A percentile compares a stretch with the other conserved stretches of the same genome.
Conservation (phyloP, 1,140 invertebrate species). For the Drosophila pectinifera region DNA sequence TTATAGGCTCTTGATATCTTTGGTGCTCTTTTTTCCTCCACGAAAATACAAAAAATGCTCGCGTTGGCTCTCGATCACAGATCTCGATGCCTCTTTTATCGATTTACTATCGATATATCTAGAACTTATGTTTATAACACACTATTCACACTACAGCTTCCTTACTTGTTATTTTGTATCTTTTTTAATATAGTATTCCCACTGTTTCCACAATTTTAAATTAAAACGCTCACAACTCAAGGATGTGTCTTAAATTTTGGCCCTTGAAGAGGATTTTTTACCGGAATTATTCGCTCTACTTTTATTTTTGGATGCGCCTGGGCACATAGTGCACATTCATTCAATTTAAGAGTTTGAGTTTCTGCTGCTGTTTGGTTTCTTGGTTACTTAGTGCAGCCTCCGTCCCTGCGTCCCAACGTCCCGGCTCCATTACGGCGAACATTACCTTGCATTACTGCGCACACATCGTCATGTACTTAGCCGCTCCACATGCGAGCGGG, state of each 20-base stretch:
- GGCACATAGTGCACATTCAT: slow-evolving; percentile 60
- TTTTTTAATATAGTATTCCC: too few species aligned
- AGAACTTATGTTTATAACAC: too few species aligned
- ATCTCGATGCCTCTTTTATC: too few species aligned
- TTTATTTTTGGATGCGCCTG: background rate
- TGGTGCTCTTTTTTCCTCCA: too few species aligned
- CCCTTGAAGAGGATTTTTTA: background rate
- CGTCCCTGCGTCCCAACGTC: background rate
- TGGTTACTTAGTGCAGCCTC: slow-evolving; percentile 67
- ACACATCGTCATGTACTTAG: slow-evolving; percentile 19
- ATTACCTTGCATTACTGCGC: slow-evolving; percentile 20
- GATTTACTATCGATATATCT: too few species aligned
- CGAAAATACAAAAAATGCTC: too few species aligned
- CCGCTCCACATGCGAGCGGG: slow-evolving; percentile 15
- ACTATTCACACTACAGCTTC: too few species aligned
- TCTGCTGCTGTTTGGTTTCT: slow-evolving; percentile 41
- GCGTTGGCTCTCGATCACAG: too few species aligned
- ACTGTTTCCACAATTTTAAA: too few species aligned
- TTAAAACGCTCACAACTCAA: too few species aligned
- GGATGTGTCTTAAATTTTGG: background rate
- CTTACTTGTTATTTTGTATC: too few species aligned
- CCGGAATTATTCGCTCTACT: background rate
- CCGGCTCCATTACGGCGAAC: slow-evolving; percentile 1
- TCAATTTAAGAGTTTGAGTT: slow-evolving; percentile 61
- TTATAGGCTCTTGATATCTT: too few species aligned